phyloP scores from a whole-genome alignment of 2,888 invertebrate species.

The Pristionchus fissidentatus region DNA sequence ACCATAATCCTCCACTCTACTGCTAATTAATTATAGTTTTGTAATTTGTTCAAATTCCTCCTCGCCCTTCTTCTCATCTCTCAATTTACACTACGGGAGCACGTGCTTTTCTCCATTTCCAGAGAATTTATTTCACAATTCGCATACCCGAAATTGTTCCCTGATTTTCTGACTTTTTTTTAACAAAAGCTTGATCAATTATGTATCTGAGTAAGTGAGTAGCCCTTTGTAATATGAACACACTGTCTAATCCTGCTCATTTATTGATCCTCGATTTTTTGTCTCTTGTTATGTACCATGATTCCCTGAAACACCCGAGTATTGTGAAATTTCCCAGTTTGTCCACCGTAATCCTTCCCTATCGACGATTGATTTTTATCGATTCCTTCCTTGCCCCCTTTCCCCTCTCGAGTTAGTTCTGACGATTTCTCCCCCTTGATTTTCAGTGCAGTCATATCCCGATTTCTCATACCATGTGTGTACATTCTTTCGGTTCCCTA shows the following conservation, averaged over 20 bases:
- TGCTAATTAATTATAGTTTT: background rate
- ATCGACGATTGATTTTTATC: background rate
- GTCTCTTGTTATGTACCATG: background rate
- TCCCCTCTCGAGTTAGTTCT: no score
- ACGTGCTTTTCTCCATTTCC: no score
- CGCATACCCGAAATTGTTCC: background rate
- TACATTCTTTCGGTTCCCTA: conserved; percentile 23
- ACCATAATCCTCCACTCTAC: background rate
- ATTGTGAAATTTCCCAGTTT: background rate
- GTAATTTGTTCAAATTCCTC: background rate
- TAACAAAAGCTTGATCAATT: background rate
- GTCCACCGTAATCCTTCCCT: background rate
- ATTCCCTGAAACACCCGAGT: background rate
- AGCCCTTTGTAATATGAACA: no score
- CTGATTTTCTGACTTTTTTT: no score
- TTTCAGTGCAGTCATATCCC: conserved; percentile 34
- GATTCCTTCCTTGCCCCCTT: no score
- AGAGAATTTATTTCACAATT: background rate
- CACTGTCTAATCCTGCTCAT: conserved; percentile 5
- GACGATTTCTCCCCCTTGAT: background rate
- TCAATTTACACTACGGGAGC: conserved; percentile 17
- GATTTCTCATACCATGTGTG: conserved; percentile 31
- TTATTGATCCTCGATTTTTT: background rate
- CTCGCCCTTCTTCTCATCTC: background rate
- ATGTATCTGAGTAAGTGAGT: background rate